Evolutionary conservation across 2,888 invertebrate species (phyloP).

Genomic region (Nomada flava): DNA sequence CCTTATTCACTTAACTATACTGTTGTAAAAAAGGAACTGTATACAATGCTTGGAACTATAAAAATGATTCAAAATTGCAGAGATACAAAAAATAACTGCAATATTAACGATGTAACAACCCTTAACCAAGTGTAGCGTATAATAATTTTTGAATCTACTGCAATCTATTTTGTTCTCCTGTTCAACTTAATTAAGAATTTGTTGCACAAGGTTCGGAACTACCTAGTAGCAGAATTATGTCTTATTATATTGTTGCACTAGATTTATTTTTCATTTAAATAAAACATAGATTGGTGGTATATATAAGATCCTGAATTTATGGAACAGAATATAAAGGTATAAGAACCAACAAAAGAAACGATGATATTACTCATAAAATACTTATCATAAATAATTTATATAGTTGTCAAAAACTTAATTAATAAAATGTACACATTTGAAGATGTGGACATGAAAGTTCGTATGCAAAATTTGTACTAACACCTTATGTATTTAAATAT

Average conservation of each 20-base stretch:
- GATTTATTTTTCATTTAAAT: constrained; percentile 8
- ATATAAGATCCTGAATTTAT: constrained; percentile 21
- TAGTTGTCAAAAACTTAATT: constrained; percentile 26
- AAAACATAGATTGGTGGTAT: constrained; percentile 6
- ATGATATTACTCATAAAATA: constrained; percentile 3
- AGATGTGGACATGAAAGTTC: constrained; percentile 33
- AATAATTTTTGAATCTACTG: constrained; percentile 15
- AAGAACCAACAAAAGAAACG: constrained; percentile 7
- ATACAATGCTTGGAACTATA: constrained; percentile 13
- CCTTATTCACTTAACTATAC: constrained; percentile 1
- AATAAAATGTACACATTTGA: constrained; percentile 18
- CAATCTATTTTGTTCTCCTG: not conserved
- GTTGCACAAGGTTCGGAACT: constrained; percentile 18
- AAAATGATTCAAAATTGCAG: not conserved
- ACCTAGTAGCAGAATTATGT: constrained; percentile 14
- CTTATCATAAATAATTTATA: constrained; percentile 29
- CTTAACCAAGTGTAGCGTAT: not conserved
- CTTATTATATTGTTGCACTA: constrained; percentile 37
- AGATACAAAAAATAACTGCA: constrained; percentile 3
- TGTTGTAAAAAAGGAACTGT: constrained; percentile 25
- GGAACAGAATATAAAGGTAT: constrained; percentile 12
- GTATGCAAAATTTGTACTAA: constrained; percentile 58
- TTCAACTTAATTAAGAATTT: constrained; percentile 6
- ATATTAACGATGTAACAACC: constrained; percentile 21
- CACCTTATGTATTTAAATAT: constrained; percentile 39